Conservation (phyloP, 2,113 vertebrate species). For the Gambusia affinis region DNA sequence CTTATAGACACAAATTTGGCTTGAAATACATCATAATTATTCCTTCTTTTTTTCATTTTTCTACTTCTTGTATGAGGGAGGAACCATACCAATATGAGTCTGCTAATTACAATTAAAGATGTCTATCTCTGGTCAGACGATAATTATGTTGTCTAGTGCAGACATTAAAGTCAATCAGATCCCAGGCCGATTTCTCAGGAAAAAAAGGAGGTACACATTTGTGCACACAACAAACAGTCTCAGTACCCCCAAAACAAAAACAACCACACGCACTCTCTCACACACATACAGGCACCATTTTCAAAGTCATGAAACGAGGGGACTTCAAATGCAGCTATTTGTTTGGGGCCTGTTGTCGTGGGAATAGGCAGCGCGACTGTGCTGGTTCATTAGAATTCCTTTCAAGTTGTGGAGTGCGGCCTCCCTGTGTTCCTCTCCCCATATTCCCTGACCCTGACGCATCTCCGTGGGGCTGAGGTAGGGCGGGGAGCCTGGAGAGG, state of each 20-base stretch:
- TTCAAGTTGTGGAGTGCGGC: constrained; percentile 83
- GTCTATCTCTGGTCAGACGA: constrained; percentile 61
- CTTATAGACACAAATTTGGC: constrained; percentile 13
- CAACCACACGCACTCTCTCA: constrained; percentile 50
- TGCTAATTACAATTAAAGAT: constrained; percentile 52
- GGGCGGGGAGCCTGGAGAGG: constrained; percentile 67
- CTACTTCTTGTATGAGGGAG: neutral
- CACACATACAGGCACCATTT: constrained; percentile 69
- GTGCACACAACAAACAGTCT: constrained; percentile 46
- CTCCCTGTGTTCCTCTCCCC: constrained; percentile 81
- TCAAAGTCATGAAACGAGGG: constrained; percentile 83
- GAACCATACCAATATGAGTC: constrained; percentile 23
- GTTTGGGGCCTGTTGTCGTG: constrained; percentile 85
- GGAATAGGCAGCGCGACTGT: constrained; percentile 81
- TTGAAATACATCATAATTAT: constrained; percentile 18
- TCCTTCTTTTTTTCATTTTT: constrained; percentile 1
- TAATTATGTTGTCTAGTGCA: constrained; percentile 66
- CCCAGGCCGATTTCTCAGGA: constrained; percentile 59
- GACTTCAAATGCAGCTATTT: constrained; percentile 87
- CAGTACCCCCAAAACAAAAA: constrained; percentile 69
- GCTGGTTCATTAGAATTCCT: constrained; percentile 85
- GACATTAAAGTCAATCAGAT: constrained; percentile 69
- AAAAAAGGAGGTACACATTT: constrained; percentile 52
- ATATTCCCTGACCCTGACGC: constrained; percentile 82
- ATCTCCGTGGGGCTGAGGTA: constrained; percentile 77